Base-by-base conservation (phyloP, 2,888 invertebrate species). In the Hemicrepidius hirtus region DNA sequence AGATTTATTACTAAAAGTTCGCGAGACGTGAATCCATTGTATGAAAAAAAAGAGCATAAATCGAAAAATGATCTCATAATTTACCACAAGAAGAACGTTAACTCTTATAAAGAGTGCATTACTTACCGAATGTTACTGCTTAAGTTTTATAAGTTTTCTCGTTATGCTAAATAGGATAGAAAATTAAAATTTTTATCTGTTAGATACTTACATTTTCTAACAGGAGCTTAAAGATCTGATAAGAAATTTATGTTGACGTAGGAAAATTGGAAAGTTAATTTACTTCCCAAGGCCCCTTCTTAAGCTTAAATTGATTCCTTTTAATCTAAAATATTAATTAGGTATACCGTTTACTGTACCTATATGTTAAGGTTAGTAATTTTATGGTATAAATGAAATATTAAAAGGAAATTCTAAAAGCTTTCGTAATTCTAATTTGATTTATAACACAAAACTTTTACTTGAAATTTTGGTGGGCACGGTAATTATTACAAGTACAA, bases 131-230 rank as follows among this genome's bases (percentile, higher is more conserved):
- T 55, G 18, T 55, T 55, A 35, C 55, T 35, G 16, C 55, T 18
- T 35, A 55, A 32, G 35, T 55, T 32, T 32, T 35, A 37, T 55
- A 55, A 55, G 55, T 55, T 55, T 55, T 55, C 55, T 55, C 55
- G 55, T 55, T 55, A 55, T 32, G 55, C 55, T 55, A 55, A 55
- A 55, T 55, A 55, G 55, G 55, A 55, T 55, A 55, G 55, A 55
- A 55, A 55, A 55, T 55, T 55, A 35, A 55, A 35, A 55, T 55
- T 37, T 32, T 55, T 55, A 55, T 55, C 32, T 55, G 35, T 37
- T 55, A 37, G 13, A 10, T 16, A 16, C 55, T 16, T 55, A 18
- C 32, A 35, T 35, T 55, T 55, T 55, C 16, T 16, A 55, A 18
- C 21, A 50, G 24, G 3, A n/a, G 3, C 13, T 12, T 16, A 44